These are phyloP conservation scores for Cotesia glomerata DNA, from an alignment of 1,140 invertebrate genomes.

Conservation along the genomic window DNA sequence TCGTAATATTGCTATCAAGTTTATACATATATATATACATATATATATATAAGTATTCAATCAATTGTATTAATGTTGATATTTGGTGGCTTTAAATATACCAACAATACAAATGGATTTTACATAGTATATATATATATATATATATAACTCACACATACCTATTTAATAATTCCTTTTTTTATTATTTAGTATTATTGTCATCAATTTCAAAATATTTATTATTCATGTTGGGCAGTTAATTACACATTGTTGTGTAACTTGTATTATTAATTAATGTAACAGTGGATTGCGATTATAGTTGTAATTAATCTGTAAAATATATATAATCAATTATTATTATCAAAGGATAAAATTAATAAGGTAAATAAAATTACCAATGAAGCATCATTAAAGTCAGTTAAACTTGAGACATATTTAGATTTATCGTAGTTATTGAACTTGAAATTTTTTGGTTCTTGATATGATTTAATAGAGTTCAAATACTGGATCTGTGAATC, in stretches of 20 bases:
- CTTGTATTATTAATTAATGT: conserved; percentile 36
- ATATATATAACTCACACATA: not conserved
- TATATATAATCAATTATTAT: not conserved
- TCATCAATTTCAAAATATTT: not conserved
- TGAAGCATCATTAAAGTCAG: conserved; percentile 40
- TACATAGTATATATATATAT: no score
- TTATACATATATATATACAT: no score
- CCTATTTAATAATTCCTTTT: not conserved
- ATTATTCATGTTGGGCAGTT: conserved; percentile 16
- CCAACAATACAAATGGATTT: not conserved
- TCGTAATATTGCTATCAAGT: no score
- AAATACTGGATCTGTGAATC: conserved; percentile 32
- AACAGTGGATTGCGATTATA: conserved; percentile 43
- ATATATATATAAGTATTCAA: no score
- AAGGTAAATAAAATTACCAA: conserved; percentile 40
- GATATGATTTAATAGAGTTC: conserved; percentile 37
- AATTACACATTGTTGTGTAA: not conserved
- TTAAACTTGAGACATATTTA: conserved; percentile 41
- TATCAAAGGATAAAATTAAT: not conserved
- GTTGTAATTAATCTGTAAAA: conserved; percentile 39
- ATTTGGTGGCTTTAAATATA: no score
- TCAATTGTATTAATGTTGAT: no score
- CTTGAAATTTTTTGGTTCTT: conserved; percentile 37
- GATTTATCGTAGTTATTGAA: conserved; percentile 36
- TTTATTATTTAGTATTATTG: not conserved